Evolutionary conservation across 2,888 invertebrate genomes (phyloP).

Genomic region (Cistogaster globosa): DNA sequence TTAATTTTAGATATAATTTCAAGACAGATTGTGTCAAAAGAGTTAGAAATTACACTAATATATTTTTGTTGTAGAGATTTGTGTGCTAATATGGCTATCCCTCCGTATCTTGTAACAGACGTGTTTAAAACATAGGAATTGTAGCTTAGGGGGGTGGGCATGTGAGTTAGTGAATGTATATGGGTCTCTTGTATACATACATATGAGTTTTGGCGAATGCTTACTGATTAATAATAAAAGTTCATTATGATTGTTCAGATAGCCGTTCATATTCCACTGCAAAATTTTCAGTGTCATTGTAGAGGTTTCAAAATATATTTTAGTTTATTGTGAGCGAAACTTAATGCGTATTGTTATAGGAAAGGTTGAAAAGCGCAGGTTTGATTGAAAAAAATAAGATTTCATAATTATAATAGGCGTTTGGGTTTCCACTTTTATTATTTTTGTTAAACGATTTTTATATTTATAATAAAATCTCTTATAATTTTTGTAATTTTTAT

Average conservation of each 20-base stretch:
- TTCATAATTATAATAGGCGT: too few relatives aligned
- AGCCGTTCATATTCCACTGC: conserved; percentile 34
- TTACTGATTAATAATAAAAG: conserved; percentile 24
- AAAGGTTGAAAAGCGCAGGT: too few relatives aligned
- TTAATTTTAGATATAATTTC: conserved; percentile 10
- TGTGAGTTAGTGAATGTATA: not conserved
- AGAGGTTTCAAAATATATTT: too few relatives aligned
- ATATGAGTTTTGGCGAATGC: conserved; percentile 23
- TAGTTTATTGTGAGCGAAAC: too few relatives aligned
- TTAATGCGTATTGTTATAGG: too few relatives aligned
- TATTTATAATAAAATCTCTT: too few relatives aligned
- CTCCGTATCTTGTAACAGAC: conserved; percentile 12
- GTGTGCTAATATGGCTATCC: not conserved
- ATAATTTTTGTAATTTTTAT: too few relatives aligned
- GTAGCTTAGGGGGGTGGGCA: conserved; percentile 16
- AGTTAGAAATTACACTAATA: not conserved
- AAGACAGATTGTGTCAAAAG: not conserved
- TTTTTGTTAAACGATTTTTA: too few relatives aligned
- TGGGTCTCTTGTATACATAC: conserved; percentile 38
- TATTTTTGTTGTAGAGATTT: conserved; percentile 13
- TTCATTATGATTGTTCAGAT: conserved; percentile 42
- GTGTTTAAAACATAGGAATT: not conserved
- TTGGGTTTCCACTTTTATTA: too few relatives aligned
- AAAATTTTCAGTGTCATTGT: too few relatives aligned
- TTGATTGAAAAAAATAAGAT: too few relatives aligned